A percentile compares a stretch with the other conserved stretches of the same genome.
Conservation (phyloP, 2,113 vertebrate species). For the Apistogramma diplotaenia region DNA sequence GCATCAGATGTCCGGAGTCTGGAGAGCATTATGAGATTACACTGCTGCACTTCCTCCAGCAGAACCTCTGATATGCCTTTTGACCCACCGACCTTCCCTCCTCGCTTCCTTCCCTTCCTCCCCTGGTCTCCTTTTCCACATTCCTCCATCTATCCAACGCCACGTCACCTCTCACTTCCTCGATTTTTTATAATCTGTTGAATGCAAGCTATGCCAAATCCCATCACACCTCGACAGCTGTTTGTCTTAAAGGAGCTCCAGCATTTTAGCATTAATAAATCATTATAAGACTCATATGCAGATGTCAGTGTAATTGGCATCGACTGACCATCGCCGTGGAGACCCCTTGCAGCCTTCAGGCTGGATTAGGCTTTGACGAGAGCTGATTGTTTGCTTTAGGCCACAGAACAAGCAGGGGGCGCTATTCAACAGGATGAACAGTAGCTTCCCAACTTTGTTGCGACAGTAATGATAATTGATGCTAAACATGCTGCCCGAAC, state of each 20-base stretch:
- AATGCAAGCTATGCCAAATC: slow-evolving; percentile 35
- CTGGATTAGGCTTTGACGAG: background rate
- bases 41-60: slow-evolving; percentile 94
- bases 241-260: background rate
- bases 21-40: slow-evolving; percentile 98
- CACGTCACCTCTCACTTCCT: background rate
- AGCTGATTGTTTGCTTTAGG: background rate
- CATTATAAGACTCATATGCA: background rate
- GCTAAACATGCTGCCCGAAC: background rate
- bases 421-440: background rate
- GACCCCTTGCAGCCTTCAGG: background rate
- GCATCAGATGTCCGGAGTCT: slow-evolving; percentile 95
- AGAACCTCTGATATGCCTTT: slow-evolving; percentile 85
- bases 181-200: slow-evolving; percentile 14
- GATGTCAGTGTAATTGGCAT: background rate
- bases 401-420: background rate
- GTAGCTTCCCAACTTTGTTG: background rate
- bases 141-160: slow-evolving; percentile 20
- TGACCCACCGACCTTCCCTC: background rate
- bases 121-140: background rate
- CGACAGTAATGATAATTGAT: background rate
- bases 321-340: background rate
- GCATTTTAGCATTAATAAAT: slow-evolving; percentile 7
- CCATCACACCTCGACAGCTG: slow-evolving; percentile 7
- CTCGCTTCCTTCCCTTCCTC: background rate